These are phyloP conservation scores for Drosophila borborema DNA, from an alignment of 2,888 invertebrate species.

Conservation along the genomic window DNA sequence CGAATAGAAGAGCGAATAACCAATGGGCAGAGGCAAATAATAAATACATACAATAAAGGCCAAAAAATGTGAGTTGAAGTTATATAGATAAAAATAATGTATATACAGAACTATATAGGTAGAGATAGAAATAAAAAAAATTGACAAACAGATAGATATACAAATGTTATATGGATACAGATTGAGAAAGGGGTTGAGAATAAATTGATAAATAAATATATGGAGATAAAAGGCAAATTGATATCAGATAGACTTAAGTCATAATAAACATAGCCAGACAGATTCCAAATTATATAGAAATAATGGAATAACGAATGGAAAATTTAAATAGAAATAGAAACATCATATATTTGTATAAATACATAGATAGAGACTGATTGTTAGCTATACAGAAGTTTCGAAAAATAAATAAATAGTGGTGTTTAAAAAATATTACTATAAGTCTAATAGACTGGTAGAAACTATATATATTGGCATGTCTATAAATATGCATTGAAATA, in stretches of 20 bases:
- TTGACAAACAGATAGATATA: background rate
- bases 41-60: background rate
- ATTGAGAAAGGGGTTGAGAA: background rate
- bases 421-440: no score
- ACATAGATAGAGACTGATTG: background rate
- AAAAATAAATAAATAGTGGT: background rate
- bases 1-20: conserved; percentile 18
- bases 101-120: background rate
- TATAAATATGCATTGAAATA: background rate
- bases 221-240: no score
- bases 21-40: conserved; percentile 28
- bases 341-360: background rate
- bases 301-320: background rate
- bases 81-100: background rate
- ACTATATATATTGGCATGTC: no score
- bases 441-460: no score
- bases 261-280: no score
- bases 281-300: background rate
- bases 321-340: background rate
- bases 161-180: no score
- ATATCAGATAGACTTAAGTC: no score
- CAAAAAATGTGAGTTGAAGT: background rate
- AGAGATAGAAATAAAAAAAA: background rate
- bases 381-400: background rate
- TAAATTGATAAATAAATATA: background rate